Evolutionary conservation across 2,113 vertebrate genomes (phyloP).

Genomic region (Archocentrus centrarchus): DNA sequence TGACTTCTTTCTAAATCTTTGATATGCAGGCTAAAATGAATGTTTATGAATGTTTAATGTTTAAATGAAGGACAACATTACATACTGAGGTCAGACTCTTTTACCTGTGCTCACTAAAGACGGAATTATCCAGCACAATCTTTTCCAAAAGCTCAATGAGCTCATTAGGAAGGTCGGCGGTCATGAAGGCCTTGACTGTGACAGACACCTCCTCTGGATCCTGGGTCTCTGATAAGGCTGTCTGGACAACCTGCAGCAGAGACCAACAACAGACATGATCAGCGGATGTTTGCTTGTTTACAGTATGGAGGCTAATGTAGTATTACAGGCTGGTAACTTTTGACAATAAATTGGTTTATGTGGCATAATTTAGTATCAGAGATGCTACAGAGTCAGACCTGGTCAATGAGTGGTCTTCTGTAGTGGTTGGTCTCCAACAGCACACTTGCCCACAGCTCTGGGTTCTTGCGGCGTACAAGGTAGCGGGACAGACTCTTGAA

Average conservation of each 20-base stretch:
- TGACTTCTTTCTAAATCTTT: neutral
- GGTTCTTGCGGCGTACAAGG: slow-evolving; percentile 95
- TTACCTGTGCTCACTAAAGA: slow-evolving; percentile 99
- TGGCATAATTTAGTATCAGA: neutral
- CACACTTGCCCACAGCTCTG: slow-evolving; percentile 96
- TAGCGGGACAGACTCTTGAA: slow-evolving; percentile 99
- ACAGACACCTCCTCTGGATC: slow-evolving; percentile 99
- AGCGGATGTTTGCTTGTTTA: neutral
- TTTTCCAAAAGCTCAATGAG: slow-evolving; percentile 98
- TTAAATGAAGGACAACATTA: neutral
- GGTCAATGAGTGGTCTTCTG: slow-evolving; percentile 95
- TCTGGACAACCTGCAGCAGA: slow-evolving; percentile 91
- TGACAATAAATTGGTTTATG: neutral
- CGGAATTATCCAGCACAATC: slow-evolving; percentile 98
- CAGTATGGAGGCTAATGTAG: neutral
- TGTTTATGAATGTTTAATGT: neutral
- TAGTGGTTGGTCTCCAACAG: slow-evolving; percentile 96
- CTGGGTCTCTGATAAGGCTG: slow-evolving; percentile 96
- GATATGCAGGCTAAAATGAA: neutral
- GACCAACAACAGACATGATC: neutral
- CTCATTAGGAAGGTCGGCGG: slow-evolving; percentile 98
- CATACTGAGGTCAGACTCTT: neutral
- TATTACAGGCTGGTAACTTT: neutral
- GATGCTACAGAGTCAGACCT: slow-evolving; percentile 78
- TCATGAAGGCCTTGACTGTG: slow-evolving; percentile 99